These are phyloP conservation scores for Dichetophora obliterata DNA, from an alignment of 2,888 invertebrate species.

Conservation along the genomic window DNA sequence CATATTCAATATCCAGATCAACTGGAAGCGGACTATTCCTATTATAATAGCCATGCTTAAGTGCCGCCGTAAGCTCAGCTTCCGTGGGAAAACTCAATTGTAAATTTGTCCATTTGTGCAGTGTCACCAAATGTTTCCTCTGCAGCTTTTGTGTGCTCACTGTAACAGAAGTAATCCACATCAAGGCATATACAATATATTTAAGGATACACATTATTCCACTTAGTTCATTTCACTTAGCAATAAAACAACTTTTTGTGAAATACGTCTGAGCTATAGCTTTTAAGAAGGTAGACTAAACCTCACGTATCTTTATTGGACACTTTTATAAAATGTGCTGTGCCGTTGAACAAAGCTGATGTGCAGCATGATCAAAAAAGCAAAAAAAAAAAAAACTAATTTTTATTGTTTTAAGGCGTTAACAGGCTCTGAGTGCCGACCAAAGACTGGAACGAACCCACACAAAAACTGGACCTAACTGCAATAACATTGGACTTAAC, in stretches of 20 bases:
- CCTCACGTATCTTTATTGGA: constrained; percentile 32
- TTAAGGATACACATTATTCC: constrained; percentile 25
- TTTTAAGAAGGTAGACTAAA: constrained; percentile 50
- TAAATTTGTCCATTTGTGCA: constrained; percentile 78
- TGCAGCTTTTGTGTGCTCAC: constrained; percentile 41
- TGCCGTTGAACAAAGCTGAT: neutral
- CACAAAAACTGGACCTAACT: neutral
- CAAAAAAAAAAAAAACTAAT: neutral
- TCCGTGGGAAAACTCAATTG: constrained; percentile 75
- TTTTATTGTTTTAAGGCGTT: constrained; percentile 45
- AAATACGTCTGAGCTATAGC: constrained; percentile 53
- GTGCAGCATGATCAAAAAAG: neutral
- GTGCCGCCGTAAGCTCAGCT: constrained; percentile 68
- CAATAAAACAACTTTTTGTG: constrained; percentile 4
- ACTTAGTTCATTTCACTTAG: constrained; percentile 11
- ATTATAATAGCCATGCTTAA: constrained; percentile 71
- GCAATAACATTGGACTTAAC: neutral
- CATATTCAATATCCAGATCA: constrained; percentile 65
- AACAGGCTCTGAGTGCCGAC: constrained; percentile 46
- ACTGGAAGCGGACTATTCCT: constrained; percentile 76
- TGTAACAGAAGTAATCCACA: constrained; percentile 26
- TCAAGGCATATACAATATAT: constrained; percentile 12
- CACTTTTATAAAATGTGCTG: neutral
- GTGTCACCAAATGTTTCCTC: constrained; percentile 67
- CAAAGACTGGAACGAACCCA: neutral